Evolutionary conservation across 2,888 invertebrate genomes (phyloP).

Genomic region (Tuta absoluta): DNA sequence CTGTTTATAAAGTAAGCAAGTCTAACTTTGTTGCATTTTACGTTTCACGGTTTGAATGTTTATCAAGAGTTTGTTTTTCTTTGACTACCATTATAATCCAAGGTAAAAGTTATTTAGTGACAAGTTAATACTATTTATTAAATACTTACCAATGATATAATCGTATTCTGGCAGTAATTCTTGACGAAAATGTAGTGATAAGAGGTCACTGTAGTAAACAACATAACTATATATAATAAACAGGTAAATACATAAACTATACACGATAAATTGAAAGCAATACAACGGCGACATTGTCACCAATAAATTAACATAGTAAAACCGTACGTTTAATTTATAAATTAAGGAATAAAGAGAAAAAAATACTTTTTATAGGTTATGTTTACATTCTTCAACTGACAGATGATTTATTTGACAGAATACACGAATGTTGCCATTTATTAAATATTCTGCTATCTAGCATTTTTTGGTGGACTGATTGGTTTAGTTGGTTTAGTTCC

Average conservation of each 20-base stretch:
- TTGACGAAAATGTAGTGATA: conserved; percentile 42
- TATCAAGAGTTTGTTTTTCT: no score
- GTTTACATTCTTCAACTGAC: neutral
- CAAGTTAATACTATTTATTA: no score
- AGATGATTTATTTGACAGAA: neutral
- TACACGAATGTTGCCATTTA: neutral
- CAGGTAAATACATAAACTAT: conserved; percentile 54
- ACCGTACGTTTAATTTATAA: neutral
- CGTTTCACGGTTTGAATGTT: no score
- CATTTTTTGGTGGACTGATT: no score
- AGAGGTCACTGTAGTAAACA: conserved; percentile 55
- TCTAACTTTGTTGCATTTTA: no score
- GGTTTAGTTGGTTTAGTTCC: no score
- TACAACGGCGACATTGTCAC: conserved; percentile 48
- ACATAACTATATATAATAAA: conserved; percentile 61
- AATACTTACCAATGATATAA: conserved; percentile 83
- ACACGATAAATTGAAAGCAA: conserved; percentile 52
- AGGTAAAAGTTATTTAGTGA: no score
- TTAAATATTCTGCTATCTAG: no score
- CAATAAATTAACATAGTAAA: neutral
- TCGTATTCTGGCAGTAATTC: conserved; percentile 71
- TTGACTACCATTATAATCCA: no score
- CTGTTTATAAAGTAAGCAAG: no score
- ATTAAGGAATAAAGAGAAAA: neutral
- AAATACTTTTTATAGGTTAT: neutral